phyloP scores from a whole-genome alignment of 2,797 vertebrate species.

The Streptopelia turtur region DNA sequence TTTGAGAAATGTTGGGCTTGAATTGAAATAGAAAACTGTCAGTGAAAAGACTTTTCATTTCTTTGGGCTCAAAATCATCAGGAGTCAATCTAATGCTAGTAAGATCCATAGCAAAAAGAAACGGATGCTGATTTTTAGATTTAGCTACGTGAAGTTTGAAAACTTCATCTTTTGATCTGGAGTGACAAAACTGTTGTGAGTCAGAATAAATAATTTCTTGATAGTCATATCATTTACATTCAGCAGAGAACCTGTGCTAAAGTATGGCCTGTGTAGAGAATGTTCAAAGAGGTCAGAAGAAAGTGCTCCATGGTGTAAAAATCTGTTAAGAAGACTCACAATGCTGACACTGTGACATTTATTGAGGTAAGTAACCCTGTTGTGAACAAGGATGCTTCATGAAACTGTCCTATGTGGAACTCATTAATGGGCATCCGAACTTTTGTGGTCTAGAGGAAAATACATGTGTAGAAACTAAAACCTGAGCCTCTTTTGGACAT shows the following conservation, averaged over 20 bases:
- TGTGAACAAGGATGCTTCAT: background rate
- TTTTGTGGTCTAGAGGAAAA: background rate
- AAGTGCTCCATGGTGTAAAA: background rate
- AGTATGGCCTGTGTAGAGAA: background rate
- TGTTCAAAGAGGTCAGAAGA: background rate
- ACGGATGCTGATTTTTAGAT: background rate
- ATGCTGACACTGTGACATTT: background rate
- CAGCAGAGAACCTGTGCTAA: background rate
- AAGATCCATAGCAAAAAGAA: background rate
- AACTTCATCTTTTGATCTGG: background rate
- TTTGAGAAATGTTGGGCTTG: background rate
- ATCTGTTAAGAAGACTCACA: background rate
- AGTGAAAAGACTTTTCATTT: background rate
- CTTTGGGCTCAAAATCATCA: background rate
- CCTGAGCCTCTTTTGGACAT: background rate
- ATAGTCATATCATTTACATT: background rate
- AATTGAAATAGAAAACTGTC: background rate
- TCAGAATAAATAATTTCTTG: background rate
- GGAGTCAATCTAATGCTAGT: background rate
- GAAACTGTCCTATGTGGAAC: background rate
- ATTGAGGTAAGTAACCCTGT: background rate
- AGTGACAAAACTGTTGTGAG: background rate
- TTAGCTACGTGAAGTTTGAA: background rate
- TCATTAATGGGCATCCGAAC: background rate
- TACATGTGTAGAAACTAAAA: background rate